Percentiles rank a stretch among this genome's conserved stretches.
Evolutionary conservation across 1,140 invertebrate genomes (phyloP).

Genomic region (Nasonia giraulti): DNA sequence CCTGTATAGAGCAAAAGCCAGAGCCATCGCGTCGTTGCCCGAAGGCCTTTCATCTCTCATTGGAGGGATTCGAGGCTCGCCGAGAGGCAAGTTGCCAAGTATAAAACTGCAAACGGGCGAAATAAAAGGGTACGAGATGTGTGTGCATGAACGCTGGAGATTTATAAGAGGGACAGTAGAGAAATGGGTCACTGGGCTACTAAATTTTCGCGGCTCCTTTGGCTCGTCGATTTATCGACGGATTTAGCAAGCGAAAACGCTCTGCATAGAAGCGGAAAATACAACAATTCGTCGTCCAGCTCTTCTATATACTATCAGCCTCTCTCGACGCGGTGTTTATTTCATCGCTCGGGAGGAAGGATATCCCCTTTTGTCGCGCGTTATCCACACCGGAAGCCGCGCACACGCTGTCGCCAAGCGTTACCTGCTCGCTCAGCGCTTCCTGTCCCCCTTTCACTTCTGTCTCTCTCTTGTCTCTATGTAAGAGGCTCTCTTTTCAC

Average conservation of each 20-base stretch:
- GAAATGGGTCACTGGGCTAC: slow-evolving; percentile 23
- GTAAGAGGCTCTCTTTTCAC: background rate
- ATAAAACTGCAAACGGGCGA: slow-evolving; percentile 23
- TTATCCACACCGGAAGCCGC: slow-evolving; percentile 65
- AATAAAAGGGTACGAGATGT: background rate
- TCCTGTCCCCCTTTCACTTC: slow-evolving; percentile 56
- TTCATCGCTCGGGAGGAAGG: slow-evolving; percentile 56
- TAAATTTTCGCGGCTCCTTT: slow-evolving; percentile 25
- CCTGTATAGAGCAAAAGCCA: background rate
- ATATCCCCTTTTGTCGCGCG: slow-evolving; percentile 60
- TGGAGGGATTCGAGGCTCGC: background rate
- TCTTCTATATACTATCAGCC: background rate
- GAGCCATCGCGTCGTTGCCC: too few relatives aligned
- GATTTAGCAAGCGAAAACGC: too few relatives aligned
- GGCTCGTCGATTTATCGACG: background rate
- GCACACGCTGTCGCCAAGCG: slow-evolving; percentile 11
- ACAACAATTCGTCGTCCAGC: too few relatives aligned
- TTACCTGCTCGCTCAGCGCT: slow-evolving; percentile 59
- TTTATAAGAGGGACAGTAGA: background rate
- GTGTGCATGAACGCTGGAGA: background rate
- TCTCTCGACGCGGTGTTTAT: background rate
- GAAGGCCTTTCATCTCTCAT: slow-evolving; percentile 12
- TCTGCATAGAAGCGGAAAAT: background rate
- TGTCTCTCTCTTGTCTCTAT: background rate
- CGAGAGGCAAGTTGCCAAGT: slow-evolving; percentile 23